These are phyloP conservation scores for Antitype chi DNA, from an alignment of 2,888 invertebrate genomes.

Conservation along the genomic window DNA sequence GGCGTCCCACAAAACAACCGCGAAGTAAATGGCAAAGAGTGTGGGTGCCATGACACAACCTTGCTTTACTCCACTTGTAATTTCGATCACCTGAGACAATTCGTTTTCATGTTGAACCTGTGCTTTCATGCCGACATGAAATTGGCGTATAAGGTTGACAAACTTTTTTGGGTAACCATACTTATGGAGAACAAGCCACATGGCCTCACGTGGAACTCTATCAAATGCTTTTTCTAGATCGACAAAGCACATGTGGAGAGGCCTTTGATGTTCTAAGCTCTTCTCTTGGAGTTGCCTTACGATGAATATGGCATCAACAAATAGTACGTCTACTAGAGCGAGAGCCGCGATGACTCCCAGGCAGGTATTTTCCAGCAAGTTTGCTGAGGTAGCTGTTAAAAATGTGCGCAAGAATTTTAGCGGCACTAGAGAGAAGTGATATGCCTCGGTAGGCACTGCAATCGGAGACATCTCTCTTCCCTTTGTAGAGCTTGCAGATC, in stretches of 20 bases:
- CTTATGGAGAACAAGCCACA: conserved; percentile 14
- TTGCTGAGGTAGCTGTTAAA: not conserved
- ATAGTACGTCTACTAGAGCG: conserved; percentile 6
- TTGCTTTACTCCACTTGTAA: no score
- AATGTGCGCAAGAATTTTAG: not conserved
- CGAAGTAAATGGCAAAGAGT: no score
- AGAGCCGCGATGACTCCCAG: no score
- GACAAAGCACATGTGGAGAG: no score
- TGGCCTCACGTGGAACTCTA: conserved; percentile 3
- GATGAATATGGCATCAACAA: conserved; percentile 14
- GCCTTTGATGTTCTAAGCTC: not conserved
- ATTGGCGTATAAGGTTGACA: conserved; percentile 5
- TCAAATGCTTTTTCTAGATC: not conserved
- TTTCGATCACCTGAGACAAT: no score
- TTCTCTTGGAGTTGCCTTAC: conserved; percentile 24
- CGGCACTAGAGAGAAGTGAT: no score
- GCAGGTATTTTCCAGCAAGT: not conserved
- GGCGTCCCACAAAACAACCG: no score
- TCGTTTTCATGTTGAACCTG: not conserved
- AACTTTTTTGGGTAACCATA: conserved; percentile 2
- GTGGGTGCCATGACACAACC: no score
- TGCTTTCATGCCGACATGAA: not conserved
- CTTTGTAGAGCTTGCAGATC: no score
- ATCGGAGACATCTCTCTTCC: no score
- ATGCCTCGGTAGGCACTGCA: no score